Base-by-base conservation (phyloP, 2,113 vertebrate genomes). In the Paralichthys olivaceus region DNA sequence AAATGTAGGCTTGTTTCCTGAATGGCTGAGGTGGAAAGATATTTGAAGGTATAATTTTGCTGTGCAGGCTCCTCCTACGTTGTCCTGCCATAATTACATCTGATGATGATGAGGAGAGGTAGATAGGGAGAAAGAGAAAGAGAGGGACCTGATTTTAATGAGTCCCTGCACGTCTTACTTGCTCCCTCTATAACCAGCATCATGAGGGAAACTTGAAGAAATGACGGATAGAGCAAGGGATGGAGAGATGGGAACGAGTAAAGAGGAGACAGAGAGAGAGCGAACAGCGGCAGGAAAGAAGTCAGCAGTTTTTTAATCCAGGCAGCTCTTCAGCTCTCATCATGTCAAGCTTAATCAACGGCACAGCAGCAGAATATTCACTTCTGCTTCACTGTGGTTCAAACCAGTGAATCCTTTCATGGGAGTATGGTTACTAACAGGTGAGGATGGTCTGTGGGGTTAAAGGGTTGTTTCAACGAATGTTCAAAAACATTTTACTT, bases 281-380 rank as follows among this genome's bases (percentile, higher is more conserved):
- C 25, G 26, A 75, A 83, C 43, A 11, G 61, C 32, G 54, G 53
- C 83, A 65, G 59, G 55, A 74, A 80, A 75, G 51, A 75, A 88
- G 85, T 93, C 92, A 92, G 92, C 92, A 91, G 81, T 88, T 64
- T 79, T 71, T 76, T 78, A 84, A 86, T 87, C 79, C 75, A 56
- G 73, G 73, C 74, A 83, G 81, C 83, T 87, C 74, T 69, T 90
- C 80, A 68, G 79, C 80, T 83, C 76, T 84, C 81, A 80, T 86
- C 73, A 81, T 55, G 85, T 85, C 70, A 79, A 60, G 73, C 63
- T 84, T 85, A 84, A 88, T 91, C 86, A 86, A 68, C 72, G 76
- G 71, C 71, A 65, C 47, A 17, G 79, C 63, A 58, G 34, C 74
- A 75, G 61, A 82, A 81, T 76, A 55, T 51, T 56, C 49, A 65